Evolutionary conservation across 1,140 invertebrate genomes (phyloP), one percentile per base, ranked within the genome.

Genomic region (Neuroterus valhalla): DNA sequence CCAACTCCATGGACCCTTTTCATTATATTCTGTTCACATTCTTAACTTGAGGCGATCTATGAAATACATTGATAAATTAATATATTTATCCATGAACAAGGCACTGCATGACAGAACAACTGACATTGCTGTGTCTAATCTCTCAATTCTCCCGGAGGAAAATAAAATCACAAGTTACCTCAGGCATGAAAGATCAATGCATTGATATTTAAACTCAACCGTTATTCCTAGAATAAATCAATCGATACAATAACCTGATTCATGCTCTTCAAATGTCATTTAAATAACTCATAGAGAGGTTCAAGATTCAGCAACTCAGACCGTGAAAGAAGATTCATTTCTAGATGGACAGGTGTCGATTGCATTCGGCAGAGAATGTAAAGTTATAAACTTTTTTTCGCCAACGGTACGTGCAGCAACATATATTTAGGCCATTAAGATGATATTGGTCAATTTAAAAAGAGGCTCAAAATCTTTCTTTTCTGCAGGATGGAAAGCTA

Each of bases 61-160:
- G 75, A 72, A 75, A 71, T 76, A 43, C 74, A 73, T 75, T 72
- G 62, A 78, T 81, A 82, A 81, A 85, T 38, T 38, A 38, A 86
- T 84, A 83, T 84, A 85, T 86, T 82, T 86, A 85, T 85, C 76
- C 80, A 81, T 79, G 84, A 85, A 87, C 86, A 87, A 87, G 86
- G 86, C 86, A 87, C 86, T 86, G 86, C 80, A 85, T 81, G 80
- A 85, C 82, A 80, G 78, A 81, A 81, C 68, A 74, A 62, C 66
- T 70, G 74, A 75, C 74, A 72, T 80, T 72, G 75, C 74, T 76
- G 71, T 75, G 79, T 83, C 52, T 17, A 43, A 62, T 74, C 55
- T n/a, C 26, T 23, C 23, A 38, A 62, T 48, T 17, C 17, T 48
- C 8, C 3, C 8, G 3, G 3, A 50, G 19, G 2, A 50, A 50